A percentile compares a stretch with the other conserved stretches of the same genome.
Conservation (phyloP, 2,888 invertebrate species). For the Xestoiulus laeticollis region DNA sequence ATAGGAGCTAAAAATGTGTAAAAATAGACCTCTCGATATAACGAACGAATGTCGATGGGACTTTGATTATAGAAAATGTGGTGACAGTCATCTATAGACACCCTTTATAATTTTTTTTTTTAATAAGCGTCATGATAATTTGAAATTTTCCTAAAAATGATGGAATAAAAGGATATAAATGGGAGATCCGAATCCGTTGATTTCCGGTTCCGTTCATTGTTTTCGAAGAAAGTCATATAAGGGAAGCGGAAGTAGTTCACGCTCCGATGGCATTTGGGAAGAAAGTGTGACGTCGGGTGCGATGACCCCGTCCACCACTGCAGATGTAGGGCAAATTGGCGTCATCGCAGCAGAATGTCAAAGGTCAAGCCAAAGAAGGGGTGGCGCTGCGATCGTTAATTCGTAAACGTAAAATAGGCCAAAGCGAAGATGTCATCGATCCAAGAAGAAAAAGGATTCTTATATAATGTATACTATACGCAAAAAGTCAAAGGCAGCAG, state of each 20-base stretch:
- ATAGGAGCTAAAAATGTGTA: too few relatives aligned
- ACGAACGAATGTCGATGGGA: too few relatives aligned
- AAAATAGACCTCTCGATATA: too few relatives aligned
- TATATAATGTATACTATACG: too few relatives aligned
- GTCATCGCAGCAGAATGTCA: not conserved
- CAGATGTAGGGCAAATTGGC: not conserved
- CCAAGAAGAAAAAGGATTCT: not conserved
- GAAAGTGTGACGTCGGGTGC: not conserved
- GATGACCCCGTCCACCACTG: not conserved
- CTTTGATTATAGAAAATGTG: too few relatives aligned
- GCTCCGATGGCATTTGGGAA: not conserved
- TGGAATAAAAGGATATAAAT: too few relatives aligned
- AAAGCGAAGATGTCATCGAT: constrained; percentile 16
- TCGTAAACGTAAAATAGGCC: not conserved
- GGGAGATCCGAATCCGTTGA: too few relatives aligned
- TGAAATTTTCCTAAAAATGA: too few relatives aligned
- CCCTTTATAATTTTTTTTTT: too few relatives aligned
- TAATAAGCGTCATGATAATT: too few relatives aligned
- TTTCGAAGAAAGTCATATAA: not conserved
- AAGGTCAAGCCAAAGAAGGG: not conserved
- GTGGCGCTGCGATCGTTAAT: not conserved
- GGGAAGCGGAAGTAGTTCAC: constrained; percentile 17
- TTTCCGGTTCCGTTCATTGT: too few relatives aligned
- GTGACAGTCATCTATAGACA: too few relatives aligned
- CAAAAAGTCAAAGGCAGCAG: constrained; percentile 29